Percentiles rank a stretch among this genome's conserved stretches.
Evolutionary conservation across 2,113 vertebrate genomes (phyloP).

Genomic region (Megaleporinus macrocephalus): DNA sequence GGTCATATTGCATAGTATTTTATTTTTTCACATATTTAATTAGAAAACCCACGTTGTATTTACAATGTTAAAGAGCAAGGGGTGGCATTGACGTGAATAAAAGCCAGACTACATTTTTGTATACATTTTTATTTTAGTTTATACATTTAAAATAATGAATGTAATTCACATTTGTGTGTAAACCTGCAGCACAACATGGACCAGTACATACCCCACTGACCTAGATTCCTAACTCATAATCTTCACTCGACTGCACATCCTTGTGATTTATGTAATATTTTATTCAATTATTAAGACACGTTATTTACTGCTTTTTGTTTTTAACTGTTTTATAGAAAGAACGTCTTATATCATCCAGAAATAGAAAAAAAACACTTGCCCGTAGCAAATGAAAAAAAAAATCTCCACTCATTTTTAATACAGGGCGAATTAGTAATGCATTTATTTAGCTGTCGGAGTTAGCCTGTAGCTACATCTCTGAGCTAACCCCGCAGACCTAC

Average conservation of each 20-base stretch:
- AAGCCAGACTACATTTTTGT: no score
- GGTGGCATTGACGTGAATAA: no score
- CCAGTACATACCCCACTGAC: constrained; percentile 47
- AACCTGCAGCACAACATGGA: not conserved
- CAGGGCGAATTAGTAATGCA: not conserved
- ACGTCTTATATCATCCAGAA: not conserved
- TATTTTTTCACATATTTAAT: no score
- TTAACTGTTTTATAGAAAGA: not conserved
- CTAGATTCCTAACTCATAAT: not conserved
- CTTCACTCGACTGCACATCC: not conserved
- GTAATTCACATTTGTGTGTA: no score
- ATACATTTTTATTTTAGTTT: no score
- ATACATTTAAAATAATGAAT: no score
- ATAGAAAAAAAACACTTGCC: not conserved
- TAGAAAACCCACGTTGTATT: no score
- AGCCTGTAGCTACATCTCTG: not conserved
- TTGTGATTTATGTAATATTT: not conserved
- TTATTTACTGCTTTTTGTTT: not conserved
- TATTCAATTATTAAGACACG: not conserved
- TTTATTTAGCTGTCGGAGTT: not conserved
- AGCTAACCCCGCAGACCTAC: not conserved
- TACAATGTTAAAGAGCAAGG: no score
- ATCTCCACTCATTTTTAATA: not conserved
- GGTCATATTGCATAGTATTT: no score
- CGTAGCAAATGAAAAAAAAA: not conserved